Conservation (phyloP, 2,113 vertebrate genomes). For the chimpanzee (Pan troglodytes) region NHGRI_mPanTro3-v2.1_pri NC_072398.2:25556501-25557000, state of each 20-base stretch:
- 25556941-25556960: too few relatives aligned
- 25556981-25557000: not conserved
- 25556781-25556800: not conserved
- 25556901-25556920: rapidly evolving
- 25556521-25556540: too few relatives aligned
- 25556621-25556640: not conserved
- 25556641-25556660: not conserved
- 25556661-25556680: not conserved
- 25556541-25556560: too few relatives aligned
- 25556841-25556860: too few relatives aligned
- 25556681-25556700: too few relatives aligned
- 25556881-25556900: not conserved
- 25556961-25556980: not conserved
- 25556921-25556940: not conserved
- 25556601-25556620: not conserved
- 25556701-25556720: not conserved
- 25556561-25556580: not conserved
- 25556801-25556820: not conserved
- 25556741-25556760: not conserved
- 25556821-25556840: not conserved
- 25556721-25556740: not conserved
- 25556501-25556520: too few relatives aligned
- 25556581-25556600: not conserved
- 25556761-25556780: not conserved
- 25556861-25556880: not conserved